phyloP scores from a whole-genome alignment of 2,888 invertebrate species.

The Cetonia aurata region DNA sequence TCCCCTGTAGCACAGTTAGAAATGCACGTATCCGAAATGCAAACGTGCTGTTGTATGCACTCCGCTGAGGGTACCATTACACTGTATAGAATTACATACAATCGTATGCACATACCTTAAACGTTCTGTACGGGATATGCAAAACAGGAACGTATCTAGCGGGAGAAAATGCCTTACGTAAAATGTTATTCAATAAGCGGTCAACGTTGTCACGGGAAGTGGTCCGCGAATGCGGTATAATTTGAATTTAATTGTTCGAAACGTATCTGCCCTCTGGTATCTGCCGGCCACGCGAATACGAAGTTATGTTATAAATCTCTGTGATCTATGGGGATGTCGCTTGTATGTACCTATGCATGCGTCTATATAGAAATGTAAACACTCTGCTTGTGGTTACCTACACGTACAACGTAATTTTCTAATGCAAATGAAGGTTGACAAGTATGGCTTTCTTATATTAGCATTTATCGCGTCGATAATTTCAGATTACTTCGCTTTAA shows the following conservation, averaged over 20 bases:
- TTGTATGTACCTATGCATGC: background rate
- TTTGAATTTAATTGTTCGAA: conserved; percentile 34
- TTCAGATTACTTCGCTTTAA: too few species aligned
- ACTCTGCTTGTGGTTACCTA: background rate
- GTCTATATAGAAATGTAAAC: background rate
- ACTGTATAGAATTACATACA: conserved; percentile 18
- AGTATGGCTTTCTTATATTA: too few species aligned
- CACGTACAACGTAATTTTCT: too few species aligned
- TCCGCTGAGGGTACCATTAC: conserved; percentile 21
- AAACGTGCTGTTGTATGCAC: conserved; percentile 17
- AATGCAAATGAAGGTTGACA: too few species aligned
- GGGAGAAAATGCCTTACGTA: background rate
- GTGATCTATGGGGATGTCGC: background rate
- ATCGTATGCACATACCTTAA: background rate
- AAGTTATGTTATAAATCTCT: conserved; percentile 21
- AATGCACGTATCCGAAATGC: conserved; percentile 16
- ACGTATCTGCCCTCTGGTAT: conserved; percentile 11
- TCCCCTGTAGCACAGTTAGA: background rate
- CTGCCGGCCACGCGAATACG: conserved; percentile 1
- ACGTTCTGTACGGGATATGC: background rate
- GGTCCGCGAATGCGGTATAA: conserved; percentile 22
- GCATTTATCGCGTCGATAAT: too few species aligned
- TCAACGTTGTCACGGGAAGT: conserved; percentile 31
- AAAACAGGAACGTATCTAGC: background rate
- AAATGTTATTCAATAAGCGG: conserved; percentile 30